Conservation (phyloP, 2,113 vertebrate genomes). For the Cricetomys ansorgei region DNA sequence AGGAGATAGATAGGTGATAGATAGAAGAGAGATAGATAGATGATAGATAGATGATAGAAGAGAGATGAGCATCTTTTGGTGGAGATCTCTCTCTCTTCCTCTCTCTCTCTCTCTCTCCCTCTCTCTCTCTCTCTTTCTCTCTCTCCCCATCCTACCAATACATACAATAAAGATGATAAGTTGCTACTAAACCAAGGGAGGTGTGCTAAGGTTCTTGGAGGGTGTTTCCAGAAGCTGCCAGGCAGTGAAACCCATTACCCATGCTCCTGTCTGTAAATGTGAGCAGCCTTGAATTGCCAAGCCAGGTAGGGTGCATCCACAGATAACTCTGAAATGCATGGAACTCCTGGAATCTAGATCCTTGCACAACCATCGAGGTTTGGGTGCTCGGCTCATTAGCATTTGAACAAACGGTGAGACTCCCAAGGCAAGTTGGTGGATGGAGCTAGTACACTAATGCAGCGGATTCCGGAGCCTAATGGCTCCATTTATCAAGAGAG, state of each 20-base stretch:
- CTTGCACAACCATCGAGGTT: slow-evolving; percentile 62
- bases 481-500: slow-evolving; percentile 86
- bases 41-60: neutral
- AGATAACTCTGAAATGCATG: slow-evolving; percentile 74
- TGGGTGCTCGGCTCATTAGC: slow-evolving; percentile 84
- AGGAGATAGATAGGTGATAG: neutral
- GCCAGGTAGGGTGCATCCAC: slow-evolving; percentile 71
- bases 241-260: slow-evolving; percentile 8
- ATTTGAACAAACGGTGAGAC: slow-evolving; percentile 85
- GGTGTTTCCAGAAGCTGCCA: slow-evolving; percentile 65
- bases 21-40: neutral
- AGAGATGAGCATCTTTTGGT: neutral
- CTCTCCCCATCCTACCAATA: slow-evolving; percentile 22
- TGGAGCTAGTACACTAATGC: slow-evolving; percentile 76
- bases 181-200: slow-evolving; percentile 53
- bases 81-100: slow-evolving; percentile 51
- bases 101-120: too few species aligned
- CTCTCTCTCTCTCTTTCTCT: too few species aligned
- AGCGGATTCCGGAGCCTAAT: slow-evolving; percentile 86
- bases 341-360: slow-evolving; percentile 78
- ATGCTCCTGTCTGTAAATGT: slow-evolving; percentile 68
- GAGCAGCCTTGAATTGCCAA: slow-evolving; percentile 73
- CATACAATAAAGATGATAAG: slow-evolving; percentile 58
- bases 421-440: slow-evolving; percentile 83
- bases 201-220: slow-evolving; percentile 48